phyloP scores from a whole-genome alignment of 2,797 vertebrate genomes.

The Tympanoctomys barrerae region DNA sequence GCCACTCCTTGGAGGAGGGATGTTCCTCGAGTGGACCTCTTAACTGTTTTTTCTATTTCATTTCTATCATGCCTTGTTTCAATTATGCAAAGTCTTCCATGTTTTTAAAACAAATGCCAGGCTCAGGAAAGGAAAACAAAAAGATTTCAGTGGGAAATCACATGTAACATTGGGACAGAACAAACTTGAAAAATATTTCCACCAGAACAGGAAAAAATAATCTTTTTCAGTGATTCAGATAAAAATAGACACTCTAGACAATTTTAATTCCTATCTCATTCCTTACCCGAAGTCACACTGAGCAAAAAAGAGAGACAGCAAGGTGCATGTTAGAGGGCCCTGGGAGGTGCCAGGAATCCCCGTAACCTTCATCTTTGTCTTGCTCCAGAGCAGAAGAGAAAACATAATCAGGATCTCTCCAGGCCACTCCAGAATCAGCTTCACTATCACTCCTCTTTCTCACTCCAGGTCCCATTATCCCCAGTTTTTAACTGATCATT shows the following conservation, averaged over 20 bases:
- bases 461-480: not conserved
- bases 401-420: not conserved
- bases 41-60: not conserved
- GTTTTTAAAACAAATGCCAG: slow-evolving; percentile 59
- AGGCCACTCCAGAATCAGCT: not conserved
- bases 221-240: slow-evolving; percentile 49
- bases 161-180: slow-evolving; percentile 20
- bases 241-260: slow-evolving; percentile 37
- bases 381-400: slow-evolving; percentile 28
- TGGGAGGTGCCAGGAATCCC: not conserved
- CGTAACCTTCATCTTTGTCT: not conserved
- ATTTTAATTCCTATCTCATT: slow-evolving; percentile 25
- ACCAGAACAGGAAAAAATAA: not conserved
- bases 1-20: not conserved
- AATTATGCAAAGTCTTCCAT: not conserved
- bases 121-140: slow-evolving; percentile 32
- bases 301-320: not conserved
- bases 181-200: slow-evolving; percentile 37
- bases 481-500: not conserved
- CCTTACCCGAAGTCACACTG: slow-evolving; percentile 7
- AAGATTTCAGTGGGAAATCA: slow-evolving; percentile 38
- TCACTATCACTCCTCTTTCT: not conserved
- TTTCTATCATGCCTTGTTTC: slow-evolving; percentile 24
- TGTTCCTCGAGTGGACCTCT: not conserved
- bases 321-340: not conserved